Evolutionary conservation across 2,888 invertebrate species (phyloP).

Genomic region (Rhamphomyia laevipes): DNA sequence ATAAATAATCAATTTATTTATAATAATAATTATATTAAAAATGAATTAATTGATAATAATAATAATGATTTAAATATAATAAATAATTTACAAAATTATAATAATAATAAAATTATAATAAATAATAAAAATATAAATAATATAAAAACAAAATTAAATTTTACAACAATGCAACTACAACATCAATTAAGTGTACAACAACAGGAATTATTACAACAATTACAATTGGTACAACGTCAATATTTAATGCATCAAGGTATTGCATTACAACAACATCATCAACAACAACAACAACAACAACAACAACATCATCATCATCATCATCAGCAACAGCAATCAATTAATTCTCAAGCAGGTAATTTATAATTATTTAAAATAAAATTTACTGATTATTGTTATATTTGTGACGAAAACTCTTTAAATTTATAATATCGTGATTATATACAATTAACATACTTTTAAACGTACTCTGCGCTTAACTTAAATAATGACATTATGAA

Average conservation of each 20-base stretch:
- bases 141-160: slow-evolving; percentile 3
- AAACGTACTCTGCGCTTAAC: no score
- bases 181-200: slow-evolving; percentile 26
- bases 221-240: slow-evolving; percentile 25
- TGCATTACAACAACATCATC: slow-evolving; percentile 13
- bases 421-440: no score
- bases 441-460: no score
- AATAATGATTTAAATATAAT: not conserved
- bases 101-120: not conserved
- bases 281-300: slow-evolving; percentile 1
- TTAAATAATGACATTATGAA: no score
- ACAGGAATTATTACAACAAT: slow-evolving; percentile 25
- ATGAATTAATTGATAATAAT: not conserved
- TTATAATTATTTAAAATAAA: no score
- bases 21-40: not conserved
- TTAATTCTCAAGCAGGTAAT: not conserved
- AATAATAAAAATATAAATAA: not conserved
- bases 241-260: slow-evolving; percentile 27
- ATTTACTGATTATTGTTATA: no score
- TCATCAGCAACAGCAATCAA: not conserved
- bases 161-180: slow-evolving; percentile 23
- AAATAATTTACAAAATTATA: not conserved
- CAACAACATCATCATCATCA: not conserved
- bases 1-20: no score
- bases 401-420: no score